Percentiles rank a stretch among this genome's conserved stretches.
Conservation (phyloP, 2,113 vertebrate species). For the Gobiocypris rarus region DNA sequence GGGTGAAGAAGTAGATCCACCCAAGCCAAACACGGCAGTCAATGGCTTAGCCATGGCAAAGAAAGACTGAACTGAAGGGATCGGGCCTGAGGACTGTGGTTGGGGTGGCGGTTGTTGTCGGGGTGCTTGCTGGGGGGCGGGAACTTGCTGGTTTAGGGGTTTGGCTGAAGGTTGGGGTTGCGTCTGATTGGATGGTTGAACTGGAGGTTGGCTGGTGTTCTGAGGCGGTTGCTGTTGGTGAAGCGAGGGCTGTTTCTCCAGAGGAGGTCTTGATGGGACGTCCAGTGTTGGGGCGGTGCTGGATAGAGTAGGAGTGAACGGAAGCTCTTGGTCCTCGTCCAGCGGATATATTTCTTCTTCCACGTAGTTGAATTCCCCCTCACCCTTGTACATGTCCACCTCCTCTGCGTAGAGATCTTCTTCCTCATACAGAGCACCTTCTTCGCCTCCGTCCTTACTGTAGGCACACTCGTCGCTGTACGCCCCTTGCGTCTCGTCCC, state of each 20-base stretch:
- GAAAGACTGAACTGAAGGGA: slow-evolving; percentile 71
- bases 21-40: slow-evolving; percentile 73
- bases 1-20: slow-evolving; percentile 48
- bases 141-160: slow-evolving; percentile 52
- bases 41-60: slow-evolving; percentile 80
- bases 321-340: slow-evolving; percentile 75
- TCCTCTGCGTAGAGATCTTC: slow-evolving; percentile 76
- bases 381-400: slow-evolving; percentile 73
- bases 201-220: slow-evolving; percentile 59
- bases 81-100: slow-evolving; percentile 55
- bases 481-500: slow-evolving; percentile 86
- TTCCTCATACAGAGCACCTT: slow-evolving; percentile 78
- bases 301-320: slow-evolving; percentile 76
- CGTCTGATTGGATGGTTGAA: slow-evolving; percentile 60
- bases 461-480: slow-evolving; percentile 87
- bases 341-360: slow-evolving; percentile 76
- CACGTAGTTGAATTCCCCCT: slow-evolving; percentile 70
- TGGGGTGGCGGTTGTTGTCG: slow-evolving; percentile 56
- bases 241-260: slow-evolving; percentile 78
- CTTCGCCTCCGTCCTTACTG: slow-evolving; percentile 87
- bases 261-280: slow-evolving; percentile 71
- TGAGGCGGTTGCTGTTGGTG: slow-evolving; percentile 70
- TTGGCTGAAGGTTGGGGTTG: slow-evolving; percentile 56
- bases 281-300: slow-evolving; percentile 60
- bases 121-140: slow-evolving; percentile 58